Evolutionary conservation across 2,797 vertebrate species (phyloP), one percentile per base, ranked within the genome.

Genomic region (Tapirus indicus): DNA sequence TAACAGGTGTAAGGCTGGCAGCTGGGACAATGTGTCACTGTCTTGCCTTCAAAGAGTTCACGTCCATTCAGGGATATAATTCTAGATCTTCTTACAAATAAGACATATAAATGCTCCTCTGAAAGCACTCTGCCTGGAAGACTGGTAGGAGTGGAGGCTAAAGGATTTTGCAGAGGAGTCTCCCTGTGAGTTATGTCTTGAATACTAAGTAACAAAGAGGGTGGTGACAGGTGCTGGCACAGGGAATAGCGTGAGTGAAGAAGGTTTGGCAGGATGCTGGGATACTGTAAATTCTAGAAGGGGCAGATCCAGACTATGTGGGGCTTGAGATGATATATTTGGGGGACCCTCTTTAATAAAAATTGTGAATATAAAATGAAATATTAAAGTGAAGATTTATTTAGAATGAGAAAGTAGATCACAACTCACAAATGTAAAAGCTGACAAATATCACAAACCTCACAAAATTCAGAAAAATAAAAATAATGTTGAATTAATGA

Each of bases 391-490:
- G 41, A 77, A 72, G 56, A 21, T 91, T 87, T 86, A 83, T 64
- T 90, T 93, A 89, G 90, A 83, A 72, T 72, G 62, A 72, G 64
- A 86, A 85, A n/a, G 1, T 52, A 82, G n/a, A 29, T 88, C 41
- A 84, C 38, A 74, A 88, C 4, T 60, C 78, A 54, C 6, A 52
- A 58, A 21, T 49, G 12, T 88, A 44, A 87, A 44, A 58, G 14
- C 35, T 60, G 23, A 66, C 32, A 89, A 92, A 77, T 89, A 86
- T 27, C 29, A 60, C 88, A 58, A 74, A 88, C 64, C 6, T 97
- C 69, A 52, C 74, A 87, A 75, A 78, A 78, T 71, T 21, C 35
- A 77, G 27, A 68, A 75, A 95, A 92, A 72, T 68, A 88, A 88
- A 88, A 91, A 84, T 49, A 74, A 41, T 62, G 20, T 47, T 69